Base-by-base conservation (phyloP, 2,888 invertebrate genomes). In the Cryptocephalus moraei region DNA sequence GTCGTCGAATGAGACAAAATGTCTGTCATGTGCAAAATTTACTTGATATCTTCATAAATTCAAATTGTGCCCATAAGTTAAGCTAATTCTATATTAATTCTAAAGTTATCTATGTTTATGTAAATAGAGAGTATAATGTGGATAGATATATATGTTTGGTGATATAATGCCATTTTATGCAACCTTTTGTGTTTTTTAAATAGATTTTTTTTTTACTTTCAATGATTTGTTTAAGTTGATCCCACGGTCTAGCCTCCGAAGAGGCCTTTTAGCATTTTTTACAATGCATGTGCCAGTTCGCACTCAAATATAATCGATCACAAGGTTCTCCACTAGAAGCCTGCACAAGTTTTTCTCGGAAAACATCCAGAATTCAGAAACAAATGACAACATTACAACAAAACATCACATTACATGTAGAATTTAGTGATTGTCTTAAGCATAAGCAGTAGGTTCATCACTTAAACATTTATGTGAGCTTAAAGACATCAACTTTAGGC, bases 61-160 rank as follows among this genome's bases (percentile, higher is more conserved):
- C 67, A 68, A 68, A 66, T 68, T 72, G 71, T 72, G 71, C 71
- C 71, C 71, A 70, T 70, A 71, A 53, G 70, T 70, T 67, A 71
- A 71, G 70, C 71, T 72, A 72, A 68, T 64, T 61, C 62, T 63
- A 65, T 61, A 60, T 64, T 62, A 64, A 57, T 54, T 56, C 63
- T 65, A 63, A 60, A 61, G 59, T 56, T 62, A 63, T 57, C 62
- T 64, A 64, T 2, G 36, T 36, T 36, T 61, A 61, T 64, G 65
- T 68, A 68, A 66, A 64, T 68, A 57, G 55, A 59, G 61, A 64
- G 60, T 64, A 65, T 60, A 66, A 62, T 67, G 64, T 55, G 66
- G 64, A 67, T 65, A 68, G 62, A 65, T 62, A 64, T 57, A 57
- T 63, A 64, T 62, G 61, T 62, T 63, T 64, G 59, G 60, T 56